These are phyloP conservation scores for Steinernema feltiae DNA, from an alignment of 1,140 invertebrate species.

Conservation along the genomic window DNA sequence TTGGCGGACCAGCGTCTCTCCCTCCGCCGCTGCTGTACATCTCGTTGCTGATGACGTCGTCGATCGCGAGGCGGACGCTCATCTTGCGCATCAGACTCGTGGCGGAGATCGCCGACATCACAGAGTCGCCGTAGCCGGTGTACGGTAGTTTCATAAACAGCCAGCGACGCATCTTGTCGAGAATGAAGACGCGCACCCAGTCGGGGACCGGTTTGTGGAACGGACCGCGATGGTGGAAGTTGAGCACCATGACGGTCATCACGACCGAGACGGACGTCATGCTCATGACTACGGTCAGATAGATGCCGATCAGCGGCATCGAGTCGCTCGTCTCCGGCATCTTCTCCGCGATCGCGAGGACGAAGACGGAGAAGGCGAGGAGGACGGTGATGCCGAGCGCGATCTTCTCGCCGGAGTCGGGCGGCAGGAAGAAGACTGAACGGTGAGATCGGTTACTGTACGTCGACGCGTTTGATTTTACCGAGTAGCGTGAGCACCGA, in stretches of 20 bases:
- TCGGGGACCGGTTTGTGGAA: constrained; percentile 60
- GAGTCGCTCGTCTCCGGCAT: constrained; percentile 82
- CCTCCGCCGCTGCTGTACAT: background rate
- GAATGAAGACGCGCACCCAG: constrained; percentile 60
- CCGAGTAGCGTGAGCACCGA: constrained; percentile 72
- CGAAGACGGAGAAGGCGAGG: constrained; percentile 83
- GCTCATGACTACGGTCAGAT: constrained; percentile 60
- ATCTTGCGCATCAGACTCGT: background rate
- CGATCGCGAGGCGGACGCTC: background rate
- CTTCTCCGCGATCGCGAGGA: constrained; percentile 83
- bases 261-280: constrained; percentile 64
- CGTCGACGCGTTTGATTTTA: background rate
- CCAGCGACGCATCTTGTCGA: constrained; percentile 47
- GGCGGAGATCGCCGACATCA: background rate
- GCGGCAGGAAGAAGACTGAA: constrained; percentile 82
- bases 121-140: constrained; percentile 1
- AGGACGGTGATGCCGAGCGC: constrained; percentile 73
- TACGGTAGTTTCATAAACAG: constrained; percentile 45
- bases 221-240: constrained; percentile 64
- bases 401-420: constrained; percentile 78
- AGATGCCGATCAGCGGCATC: constrained; percentile 71
- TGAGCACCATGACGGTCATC: constrained; percentile 63
- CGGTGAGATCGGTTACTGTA: constrained; percentile 71
- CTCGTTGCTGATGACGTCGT: background rate
- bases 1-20: background rate